These are phyloP conservation scores for Scaptomyza flava DNA, from an alignment of 2,888 invertebrate genomes.

Conservation along the genomic window DNA sequence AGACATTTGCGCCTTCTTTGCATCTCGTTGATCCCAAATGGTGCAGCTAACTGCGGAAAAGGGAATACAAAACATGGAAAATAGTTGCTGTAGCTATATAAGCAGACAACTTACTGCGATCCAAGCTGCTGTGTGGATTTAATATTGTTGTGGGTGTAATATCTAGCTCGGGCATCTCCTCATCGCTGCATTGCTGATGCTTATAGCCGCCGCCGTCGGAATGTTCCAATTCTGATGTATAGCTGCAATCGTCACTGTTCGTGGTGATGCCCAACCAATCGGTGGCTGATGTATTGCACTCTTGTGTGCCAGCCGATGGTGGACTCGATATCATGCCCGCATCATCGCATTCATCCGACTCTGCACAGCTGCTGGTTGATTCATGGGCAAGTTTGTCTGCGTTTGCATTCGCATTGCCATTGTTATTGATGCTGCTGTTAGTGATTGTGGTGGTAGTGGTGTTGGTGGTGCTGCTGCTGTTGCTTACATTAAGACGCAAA, in stretches of 20 bases:
- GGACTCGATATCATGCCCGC: constrained; percentile 88
- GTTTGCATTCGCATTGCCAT: constrained; percentile 15
- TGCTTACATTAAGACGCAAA: constrained; percentile 67
- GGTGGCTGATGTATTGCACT: constrained; percentile 88
- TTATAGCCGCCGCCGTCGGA: constrained; percentile 87
- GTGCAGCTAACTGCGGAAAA: constrained; percentile 93
- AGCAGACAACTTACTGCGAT: constrained; percentile 87
- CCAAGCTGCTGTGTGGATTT: constrained; percentile 89
- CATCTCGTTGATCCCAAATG: constrained; percentile 96
- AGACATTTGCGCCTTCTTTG: constrained; percentile 96
- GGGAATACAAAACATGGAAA: not conserved
- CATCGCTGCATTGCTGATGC: constrained; percentile 84
- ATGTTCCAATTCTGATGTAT: constrained; percentile 90
- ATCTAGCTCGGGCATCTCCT: constrained; percentile 86
- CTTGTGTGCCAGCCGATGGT: constrained; percentile 84
- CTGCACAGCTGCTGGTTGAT: constrained; percentile 79
- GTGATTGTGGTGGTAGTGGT: constrained; percentile 1
- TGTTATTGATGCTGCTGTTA: not conserved
- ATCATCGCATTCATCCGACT: constrained; percentile 85
- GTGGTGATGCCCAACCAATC: constrained; percentile 96
- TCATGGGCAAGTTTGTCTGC: constrained; percentile 40
- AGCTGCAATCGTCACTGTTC: constrained; percentile 91
- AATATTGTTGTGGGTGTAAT: constrained; percentile 90
- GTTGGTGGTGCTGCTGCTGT: constrained; percentile 10
- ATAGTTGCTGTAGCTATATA: not conserved